Conservation (phyloP, 2,113 vertebrate species). For the Gymnogyps californianus region DNA sequence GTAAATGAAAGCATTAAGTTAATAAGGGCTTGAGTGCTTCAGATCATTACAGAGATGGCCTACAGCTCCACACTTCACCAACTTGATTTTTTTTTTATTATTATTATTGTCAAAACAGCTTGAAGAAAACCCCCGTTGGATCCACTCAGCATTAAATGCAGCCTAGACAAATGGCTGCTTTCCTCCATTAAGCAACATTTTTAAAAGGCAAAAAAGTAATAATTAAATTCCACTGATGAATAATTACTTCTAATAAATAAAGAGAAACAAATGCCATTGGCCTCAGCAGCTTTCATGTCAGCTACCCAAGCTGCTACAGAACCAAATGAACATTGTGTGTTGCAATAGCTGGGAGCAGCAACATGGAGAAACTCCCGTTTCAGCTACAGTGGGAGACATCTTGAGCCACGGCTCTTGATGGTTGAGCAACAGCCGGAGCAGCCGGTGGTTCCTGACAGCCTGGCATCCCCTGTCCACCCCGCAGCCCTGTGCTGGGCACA, state of each 20-base stretch:
- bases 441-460: fast-evolving
- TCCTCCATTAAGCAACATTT: not conserved
- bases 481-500: fast-evolving
- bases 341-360: not conserved
- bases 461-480: not conserved
- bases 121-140: conserved; percentile 5
- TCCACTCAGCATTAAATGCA: not conserved
- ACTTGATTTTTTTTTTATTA: not conserved
- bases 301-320: not conserved
- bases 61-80: conserved; percentile 23
- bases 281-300: not conserved
- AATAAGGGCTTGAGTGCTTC: conserved; percentile 56
- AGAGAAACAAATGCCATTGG: not conserved
- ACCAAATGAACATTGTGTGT: not conserved
- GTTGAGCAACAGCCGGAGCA: not conserved
- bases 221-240: conserved; percentile 31
- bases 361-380: not conserved
- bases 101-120: conserved; percentile 13
- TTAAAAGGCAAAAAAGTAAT: not conserved
- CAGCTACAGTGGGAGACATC: not conserved
- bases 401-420: fast-evolving
- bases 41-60: conserved; percentile 54
- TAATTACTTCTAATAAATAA: conserved; percentile 17
- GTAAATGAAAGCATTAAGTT: conserved; percentile 64
- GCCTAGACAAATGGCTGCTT: conserved; percentile 10